Conservation (phyloP, 2,113 vertebrate genomes). For the Thryonomys swinderianus region DNA sequence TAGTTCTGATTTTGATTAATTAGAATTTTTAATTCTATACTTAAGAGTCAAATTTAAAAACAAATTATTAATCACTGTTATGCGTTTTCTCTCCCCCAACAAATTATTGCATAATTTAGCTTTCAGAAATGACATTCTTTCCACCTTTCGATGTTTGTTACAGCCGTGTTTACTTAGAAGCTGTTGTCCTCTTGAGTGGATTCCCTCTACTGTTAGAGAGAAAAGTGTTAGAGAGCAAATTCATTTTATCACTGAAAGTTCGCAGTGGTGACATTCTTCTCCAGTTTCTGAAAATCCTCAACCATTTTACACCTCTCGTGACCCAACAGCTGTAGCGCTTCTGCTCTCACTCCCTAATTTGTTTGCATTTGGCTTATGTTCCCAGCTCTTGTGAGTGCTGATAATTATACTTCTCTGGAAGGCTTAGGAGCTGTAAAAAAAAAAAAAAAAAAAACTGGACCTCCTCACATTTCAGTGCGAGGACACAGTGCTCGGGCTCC, state of each 20-base stretch:
- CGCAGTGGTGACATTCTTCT: conserved; percentile 74
- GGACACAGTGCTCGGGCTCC: neutral
- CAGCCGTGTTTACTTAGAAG: conserved; percentile 22
- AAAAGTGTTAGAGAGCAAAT: neutral
- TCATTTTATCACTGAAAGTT: conserved; percentile 78
- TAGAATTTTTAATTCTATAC: neutral
- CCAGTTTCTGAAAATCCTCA: conserved; percentile 78
- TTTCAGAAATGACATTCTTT: conserved; percentile 51
- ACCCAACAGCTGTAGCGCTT: conserved; percentile 85
- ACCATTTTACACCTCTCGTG: conserved; percentile 81
- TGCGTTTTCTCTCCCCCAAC: conserved; percentile 60
- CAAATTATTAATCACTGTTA: neutral
- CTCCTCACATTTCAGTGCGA: conserved; percentile 79
- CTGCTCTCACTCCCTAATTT: conserved; percentile 83
- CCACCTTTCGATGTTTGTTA: neutral
- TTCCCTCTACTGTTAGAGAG: conserved; percentile 32
- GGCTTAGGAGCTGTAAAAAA: conserved; percentile 76
- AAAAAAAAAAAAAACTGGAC: conserved; percentile 52
- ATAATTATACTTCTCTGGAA: conserved; percentile 74
- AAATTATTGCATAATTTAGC: conserved; percentile 69
- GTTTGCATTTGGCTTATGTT: conserved; percentile 83
- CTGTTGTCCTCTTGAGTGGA: conserved; percentile 11
- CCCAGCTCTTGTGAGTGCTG: conserved; percentile 65
- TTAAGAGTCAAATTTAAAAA: conserved; percentile 15
- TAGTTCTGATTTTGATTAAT: neutral